Percentiles rank a stretch among this genome's conserved stretches.
These are phyloP conservation scores for Acanthochromis polyacanthus DNA, from an alignment of 2,113 vertebrate genomes.

Conservation along the genomic window DNA sequence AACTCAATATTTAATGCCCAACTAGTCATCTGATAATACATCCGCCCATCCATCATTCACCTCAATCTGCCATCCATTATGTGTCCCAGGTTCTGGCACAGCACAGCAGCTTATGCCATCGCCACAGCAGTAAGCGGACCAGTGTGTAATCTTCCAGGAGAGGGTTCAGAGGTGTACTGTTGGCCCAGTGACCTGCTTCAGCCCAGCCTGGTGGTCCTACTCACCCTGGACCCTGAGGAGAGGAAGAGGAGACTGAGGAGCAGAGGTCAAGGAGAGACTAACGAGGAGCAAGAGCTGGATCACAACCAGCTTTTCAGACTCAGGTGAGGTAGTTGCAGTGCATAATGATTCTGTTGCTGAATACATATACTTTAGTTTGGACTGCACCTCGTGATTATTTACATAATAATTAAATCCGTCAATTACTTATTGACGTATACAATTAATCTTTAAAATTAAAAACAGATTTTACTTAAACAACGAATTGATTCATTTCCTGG, in stretches of 20 bases:
- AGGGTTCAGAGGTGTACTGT: conserved; percentile 86
- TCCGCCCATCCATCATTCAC: conserved; percentile 16
- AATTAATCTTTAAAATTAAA: background rate
- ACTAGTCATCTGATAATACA: conserved; percentile 15
- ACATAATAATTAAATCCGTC: background rate
- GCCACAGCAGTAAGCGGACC: conserved; percentile 89
- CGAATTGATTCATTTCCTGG: background rate
- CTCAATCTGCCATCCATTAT: conserved; percentile 23
- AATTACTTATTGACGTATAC: background rate
- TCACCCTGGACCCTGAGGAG: conserved; percentile 89
- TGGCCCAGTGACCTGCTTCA: conserved; percentile 92
- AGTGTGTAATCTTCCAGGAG: conserved; percentile 85
- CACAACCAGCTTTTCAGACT: conserved; percentile 87
- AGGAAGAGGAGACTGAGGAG: conserved; percentile 83
- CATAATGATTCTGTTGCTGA: background rate
- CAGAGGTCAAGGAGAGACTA: conserved; percentile 87
- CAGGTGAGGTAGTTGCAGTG: conserved; percentile 82
- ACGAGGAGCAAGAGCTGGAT: conserved; percentile 90
- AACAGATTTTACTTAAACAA: background rate
- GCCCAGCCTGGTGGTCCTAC: conserved; percentile 89
- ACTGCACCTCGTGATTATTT: background rate
- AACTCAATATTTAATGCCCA: conserved; percentile 32
- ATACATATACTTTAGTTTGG: background rate
- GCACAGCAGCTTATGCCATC: conserved; percentile 93
- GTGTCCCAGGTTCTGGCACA: conserved; percentile 92